Percentiles rank a stretch among this genome's conserved stretches.
These are phyloP conservation scores for Tenualosa thibaudeaui DNA, from an alignment of 2,797 vertebrate species.

Conservation along the genomic window DNA sequence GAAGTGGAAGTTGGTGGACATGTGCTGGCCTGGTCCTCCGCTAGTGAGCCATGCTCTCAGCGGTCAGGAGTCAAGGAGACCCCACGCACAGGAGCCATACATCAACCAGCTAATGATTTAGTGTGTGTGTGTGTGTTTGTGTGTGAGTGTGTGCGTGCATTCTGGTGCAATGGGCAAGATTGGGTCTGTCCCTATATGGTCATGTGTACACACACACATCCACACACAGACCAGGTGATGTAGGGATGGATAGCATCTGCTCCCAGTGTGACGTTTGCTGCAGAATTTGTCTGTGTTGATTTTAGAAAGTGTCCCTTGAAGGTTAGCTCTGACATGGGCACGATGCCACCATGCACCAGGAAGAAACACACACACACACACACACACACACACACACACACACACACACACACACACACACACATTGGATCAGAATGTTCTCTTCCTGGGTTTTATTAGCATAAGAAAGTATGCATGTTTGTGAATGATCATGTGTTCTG, in stretches of 20 bases:
- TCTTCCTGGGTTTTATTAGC: neutral
- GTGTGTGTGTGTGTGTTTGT: neutral
- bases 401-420: neutral
- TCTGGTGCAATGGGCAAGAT: too few relatives aligned
- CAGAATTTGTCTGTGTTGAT: neutral
- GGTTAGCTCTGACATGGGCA: neutral
- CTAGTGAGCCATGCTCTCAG: neutral
- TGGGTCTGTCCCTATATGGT: neutral
- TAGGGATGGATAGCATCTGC: neutral
- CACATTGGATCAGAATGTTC: neutral
- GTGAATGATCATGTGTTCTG: neutral
- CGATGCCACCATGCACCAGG: constrained; percentile 4
- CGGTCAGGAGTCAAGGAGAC: constrained; percentile 9
- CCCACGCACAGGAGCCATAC: neutral
- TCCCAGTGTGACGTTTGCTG: neutral
- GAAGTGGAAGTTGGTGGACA: neutral
- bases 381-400: neutral
- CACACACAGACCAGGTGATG: neutral
- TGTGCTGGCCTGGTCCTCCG: neutral
- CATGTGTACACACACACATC: neutral
- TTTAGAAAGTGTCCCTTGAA: constrained; percentile 13
- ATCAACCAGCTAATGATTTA: constrained; percentile 19
- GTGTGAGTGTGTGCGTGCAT: neutral
- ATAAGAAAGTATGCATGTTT: neutral
- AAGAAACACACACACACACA: neutral